These are phyloP conservation scores for Melieria crassipennis DNA, from an alignment of 2,888 invertebrate genomes.

Conservation along the genomic window DNA sequence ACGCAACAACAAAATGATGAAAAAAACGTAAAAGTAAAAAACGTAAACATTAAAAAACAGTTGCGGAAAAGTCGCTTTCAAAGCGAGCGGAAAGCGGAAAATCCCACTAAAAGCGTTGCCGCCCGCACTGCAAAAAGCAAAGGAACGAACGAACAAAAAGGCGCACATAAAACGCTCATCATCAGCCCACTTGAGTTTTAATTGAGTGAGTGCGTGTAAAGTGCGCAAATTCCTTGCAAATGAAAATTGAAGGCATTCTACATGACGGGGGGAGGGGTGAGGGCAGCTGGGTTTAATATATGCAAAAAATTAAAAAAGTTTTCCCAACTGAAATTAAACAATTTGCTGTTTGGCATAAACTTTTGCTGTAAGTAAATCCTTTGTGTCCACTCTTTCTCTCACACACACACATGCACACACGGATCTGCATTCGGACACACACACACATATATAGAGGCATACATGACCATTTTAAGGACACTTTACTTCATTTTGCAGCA, in stretches of 20 bases:
- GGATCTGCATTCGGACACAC: not conserved
- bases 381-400: slow-evolving; percentile 4
- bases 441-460: not conserved
- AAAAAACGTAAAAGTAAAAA: too few species aligned
- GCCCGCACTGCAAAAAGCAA: slow-evolving; percentile 21
- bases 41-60: too few species aligned
- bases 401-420: slow-evolving; percentile 2
- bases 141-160: slow-evolving; percentile 41
- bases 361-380: slow-evolving; percentile 27
- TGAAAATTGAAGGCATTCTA: slow-evolving; percentile 14
- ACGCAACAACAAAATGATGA: too few species aligned
- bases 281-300: slow-evolving; percentile 24
- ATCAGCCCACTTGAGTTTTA: slow-evolving; percentile 57
- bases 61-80: too few species aligned
- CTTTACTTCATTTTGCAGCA: not conserved
- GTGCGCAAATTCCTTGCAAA: slow-evolving; percentile 20
- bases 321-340: slow-evolving; percentile 33
- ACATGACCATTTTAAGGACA: not conserved
- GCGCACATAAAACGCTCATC: not conserved
- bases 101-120: slow-evolving; percentile 38
- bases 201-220: slow-evolving; percentile 54
- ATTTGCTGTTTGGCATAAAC: slow-evolving; percentile 33
- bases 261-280: not conserved
- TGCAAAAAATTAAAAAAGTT: slow-evolving; percentile 32
- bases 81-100: slow-evolving; percentile 27